Conservation (phyloP, 2,113 vertebrate genomes). For the Crotalus helleri region DNA sequence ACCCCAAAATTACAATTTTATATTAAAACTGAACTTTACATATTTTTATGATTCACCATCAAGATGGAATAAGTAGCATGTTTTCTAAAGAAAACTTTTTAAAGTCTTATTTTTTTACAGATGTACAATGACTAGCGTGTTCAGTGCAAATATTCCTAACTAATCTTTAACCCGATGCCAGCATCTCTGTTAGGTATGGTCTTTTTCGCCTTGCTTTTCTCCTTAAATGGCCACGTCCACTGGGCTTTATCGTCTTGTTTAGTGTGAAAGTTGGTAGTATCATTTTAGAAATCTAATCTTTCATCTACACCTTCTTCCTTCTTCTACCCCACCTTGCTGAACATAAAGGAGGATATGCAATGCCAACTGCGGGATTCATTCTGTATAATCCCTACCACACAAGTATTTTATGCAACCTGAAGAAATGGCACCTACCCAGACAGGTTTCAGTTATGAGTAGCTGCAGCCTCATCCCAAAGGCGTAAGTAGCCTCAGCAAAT, state of each 20-base stretch:
- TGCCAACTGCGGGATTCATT: background rate
- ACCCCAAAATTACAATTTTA: conserved; percentile 44
- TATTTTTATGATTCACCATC: background rate
- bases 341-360: background rate
- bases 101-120: background rate
- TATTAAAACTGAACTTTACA: conserved; percentile 43
- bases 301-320: background rate
- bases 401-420: background rate
- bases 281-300: background rate
- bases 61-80: background rate
- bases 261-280: background rate
- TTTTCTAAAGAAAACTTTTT: background rate
- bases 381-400: background rate
- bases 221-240: accelerated
- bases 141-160: conserved; percentile 20
- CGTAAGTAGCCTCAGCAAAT: background rate
- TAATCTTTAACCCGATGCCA: background rate
- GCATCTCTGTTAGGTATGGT: background rate
- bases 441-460: background rate
- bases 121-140: background rate
- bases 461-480: background rate
- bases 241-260: background rate
- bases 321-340: background rate
- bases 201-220: background rate
- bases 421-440: background rate